Evolutionary conservation across 2,888 invertebrate species (phyloP), one percentile per base, ranked within the genome.

Genomic region (Seira ritae): DNA sequence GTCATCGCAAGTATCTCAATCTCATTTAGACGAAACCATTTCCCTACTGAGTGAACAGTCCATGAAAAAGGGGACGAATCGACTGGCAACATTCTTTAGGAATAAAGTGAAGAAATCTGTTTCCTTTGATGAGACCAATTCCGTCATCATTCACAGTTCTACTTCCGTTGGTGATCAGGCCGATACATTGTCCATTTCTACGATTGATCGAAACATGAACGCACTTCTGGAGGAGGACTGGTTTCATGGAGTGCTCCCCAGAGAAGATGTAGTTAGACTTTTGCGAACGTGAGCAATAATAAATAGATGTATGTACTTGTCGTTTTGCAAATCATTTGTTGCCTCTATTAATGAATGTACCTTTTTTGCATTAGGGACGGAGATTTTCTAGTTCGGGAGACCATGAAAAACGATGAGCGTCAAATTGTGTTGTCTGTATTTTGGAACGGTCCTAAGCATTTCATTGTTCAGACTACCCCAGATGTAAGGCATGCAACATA

Each of bases 371-470:
- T 37, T n/a, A 95, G 95, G 77, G 96, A 98, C 89, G 98, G 98
- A 0, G 98, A 98, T 91, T 98, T 97, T 91, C 92, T 98, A 81
- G 97, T 98, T 79, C 93, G 98, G 24, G 97, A 98, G 92, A 98
- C 97, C 0, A 97, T 95, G 84, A 93, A 97, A 90, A 97, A 97
- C 90, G 96, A 97, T 90, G 96, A 97, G 90, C 94, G 96, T 88
- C 98, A 98, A 92, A 95, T 97, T 68, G 98, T 98, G 82, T 92
- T 98, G 66, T 98, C 98, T 15, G 98, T 98, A 0, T 96, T 96
- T 91, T 98, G 98, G 98, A 96, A 96, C 83, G 97, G 97, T 20
- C 97, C 98, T 90, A 97, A 97, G 90, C 98, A 98, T 92, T 98
- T 98, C 91, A 98, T 98, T 89, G 97, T 98, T 83, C 98, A 98